Base-by-base conservation (phyloP, 2,888 invertebrate genomes). In the Myopa tessellatipennis region DNA sequence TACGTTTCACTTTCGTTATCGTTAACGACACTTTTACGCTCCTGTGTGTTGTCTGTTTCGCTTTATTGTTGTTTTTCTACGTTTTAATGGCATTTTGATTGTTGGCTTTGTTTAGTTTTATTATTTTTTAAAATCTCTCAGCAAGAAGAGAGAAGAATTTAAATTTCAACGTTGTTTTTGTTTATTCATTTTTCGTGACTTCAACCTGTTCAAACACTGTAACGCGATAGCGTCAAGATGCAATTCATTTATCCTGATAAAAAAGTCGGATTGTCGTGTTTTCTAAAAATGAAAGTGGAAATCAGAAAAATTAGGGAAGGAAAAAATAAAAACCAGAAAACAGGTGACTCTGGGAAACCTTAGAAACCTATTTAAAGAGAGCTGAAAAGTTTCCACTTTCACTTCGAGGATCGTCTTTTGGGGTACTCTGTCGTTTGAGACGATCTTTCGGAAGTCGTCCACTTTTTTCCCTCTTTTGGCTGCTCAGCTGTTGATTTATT, bases 1-100 rank as follows among this genome's bases (percentile, higher is more conserved):
- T 26, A 26, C 26, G 26, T 26, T 52, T 69, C 69, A 70, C 55
- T 70, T 70, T 70, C 55, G 38, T 70, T 58, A 55, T 58, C 55
- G 55, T 16, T 70, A 12, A 26, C 34, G 65, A 45, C 45, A 45
- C n/a, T 55, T 55, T 55, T 12, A 55, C 1, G 16, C 55, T 55
- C 5, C 5, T 55, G 8, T n/a, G 8, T n/a, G 14, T 4, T 55
- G 55, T 14, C 67, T n/a, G 40, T 16, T 40, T 3, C 40, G 40
- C 14, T 16, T 6, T 38, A 36, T 16, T n/a, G 55, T 16, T 55
- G 14, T 40, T 38, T 2, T 40, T 67, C 1, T 40, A 1, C n/a
- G 36, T 55, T 40, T 67, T n/a, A 40, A 67, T 40, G n/a, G 36
- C 36, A 40, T 40, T 67, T 40, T 67, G 4, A 40, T 38, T 55